A percentile compares a stretch with the other conserved stretches of the same genome.
Conservation (phyloP, 2,113 vertebrate genomes). For the Sinocyclocheilus maitianheensis region DNA sequence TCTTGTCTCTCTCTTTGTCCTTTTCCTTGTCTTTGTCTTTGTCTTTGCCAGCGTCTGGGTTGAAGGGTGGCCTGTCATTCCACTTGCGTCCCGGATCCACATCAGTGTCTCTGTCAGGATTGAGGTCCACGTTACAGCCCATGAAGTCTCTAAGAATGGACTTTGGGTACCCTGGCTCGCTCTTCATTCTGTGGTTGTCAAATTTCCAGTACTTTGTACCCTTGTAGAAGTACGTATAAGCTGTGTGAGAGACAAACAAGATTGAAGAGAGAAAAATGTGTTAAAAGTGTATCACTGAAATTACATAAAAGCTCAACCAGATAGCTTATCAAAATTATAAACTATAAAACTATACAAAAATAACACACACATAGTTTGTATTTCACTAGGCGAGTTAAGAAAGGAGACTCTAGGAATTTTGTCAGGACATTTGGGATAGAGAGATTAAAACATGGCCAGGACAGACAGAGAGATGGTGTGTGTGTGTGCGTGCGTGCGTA, state of each 20-base stretch:
- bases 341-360: too few species aligned
- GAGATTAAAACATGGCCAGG: too few species aligned
- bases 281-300: background rate
- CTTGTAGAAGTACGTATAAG: slow-evolving; percentile 95
- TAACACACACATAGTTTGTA: too few species aligned
- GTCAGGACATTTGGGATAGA: too few species aligned
- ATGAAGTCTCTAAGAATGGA: slow-evolving; percentile 95
- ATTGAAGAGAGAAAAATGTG: slow-evolving; percentile 29
- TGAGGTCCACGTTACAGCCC: slow-evolving; percentile 87
- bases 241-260: slow-evolving; percentile 69
- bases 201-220: slow-evolving; percentile 98
- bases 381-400: too few species aligned
- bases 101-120: slow-evolving; percentile 68
- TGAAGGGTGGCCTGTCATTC: slow-evolving; percentile 84
- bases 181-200: slow-evolving; percentile 92
- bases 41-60: slow-evolving; percentile 74
- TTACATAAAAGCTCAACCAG: background rate
- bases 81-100: slow-evolving; percentile 71
- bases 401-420: too few species aligned
- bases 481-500: too few species aligned
- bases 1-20: slow-evolving; percentile 59
- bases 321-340: background rate
- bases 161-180: slow-evolving; percentile 93
- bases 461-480: too few species aligned
- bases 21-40: slow-evolving; percentile 60